These are phyloP conservation scores for Phalacrocorax pelagicus DNA, from an alignment of 2,113 vertebrate genomes.

Conservation along the genomic window DNA sequence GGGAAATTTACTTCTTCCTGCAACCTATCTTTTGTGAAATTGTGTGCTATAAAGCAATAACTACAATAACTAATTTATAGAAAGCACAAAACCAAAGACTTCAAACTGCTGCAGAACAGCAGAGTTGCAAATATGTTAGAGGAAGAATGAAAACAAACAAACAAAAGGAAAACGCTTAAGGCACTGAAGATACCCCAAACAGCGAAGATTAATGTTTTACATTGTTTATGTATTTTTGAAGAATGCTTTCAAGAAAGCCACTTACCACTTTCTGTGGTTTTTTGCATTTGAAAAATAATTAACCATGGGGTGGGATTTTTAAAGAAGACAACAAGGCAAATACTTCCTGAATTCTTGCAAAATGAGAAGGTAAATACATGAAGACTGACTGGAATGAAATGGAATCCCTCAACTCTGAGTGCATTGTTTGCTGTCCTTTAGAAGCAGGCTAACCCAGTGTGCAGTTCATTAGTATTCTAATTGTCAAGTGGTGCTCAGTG, in stretches of 20 bases:
- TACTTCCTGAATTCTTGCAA: neutral
- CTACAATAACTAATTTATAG: neutral
- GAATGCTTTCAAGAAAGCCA: slow-evolving; percentile 17
- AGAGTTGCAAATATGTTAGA: neutral
- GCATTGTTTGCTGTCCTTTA: slow-evolving; percentile 47
- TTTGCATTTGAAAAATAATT: slow-evolving; percentile 19
- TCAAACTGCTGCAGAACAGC: neutral
- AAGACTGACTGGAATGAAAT: neutral
- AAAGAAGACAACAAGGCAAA: neutral
- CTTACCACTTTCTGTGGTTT: neutral
- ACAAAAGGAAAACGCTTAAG: neutral
- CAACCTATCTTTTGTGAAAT: slow-evolving; percentile 1
- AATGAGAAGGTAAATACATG: neutral
- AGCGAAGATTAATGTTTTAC: slow-evolving; percentile 26
- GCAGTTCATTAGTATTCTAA: slow-evolving; percentile 70
- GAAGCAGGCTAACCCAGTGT: slow-evolving; percentile 38
- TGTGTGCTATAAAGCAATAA: neutral
- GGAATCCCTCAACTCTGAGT: neutral
- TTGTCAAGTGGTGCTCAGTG: slow-evolving; percentile 54
- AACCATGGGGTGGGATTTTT: neutral
- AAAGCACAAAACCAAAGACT: neutral
- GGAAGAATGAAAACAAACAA: slow-evolving; percentile 40
- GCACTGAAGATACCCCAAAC: neutral
- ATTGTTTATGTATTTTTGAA: neutral
- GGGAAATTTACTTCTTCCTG: slow-evolving; percentile 11